Conservation (phyloP, 2,797 vertebrate genomes). For the Mergus octosetaceus region DNA sequence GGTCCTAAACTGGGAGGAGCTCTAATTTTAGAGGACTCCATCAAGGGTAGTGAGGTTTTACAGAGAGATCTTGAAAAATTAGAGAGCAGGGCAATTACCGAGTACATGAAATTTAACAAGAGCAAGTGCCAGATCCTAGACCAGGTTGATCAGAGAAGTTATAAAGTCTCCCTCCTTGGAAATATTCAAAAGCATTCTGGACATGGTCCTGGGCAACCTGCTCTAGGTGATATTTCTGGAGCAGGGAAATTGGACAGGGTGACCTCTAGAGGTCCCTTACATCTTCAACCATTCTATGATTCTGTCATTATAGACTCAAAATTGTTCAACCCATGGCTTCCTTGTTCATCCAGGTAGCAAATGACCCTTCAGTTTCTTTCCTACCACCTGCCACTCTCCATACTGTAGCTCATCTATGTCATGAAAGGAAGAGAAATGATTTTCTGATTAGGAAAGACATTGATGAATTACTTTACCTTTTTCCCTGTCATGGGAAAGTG, state of each 20-base stretch:
- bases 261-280: background rate
- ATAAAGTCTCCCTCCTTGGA: background rate
- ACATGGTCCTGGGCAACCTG: background rate
- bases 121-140: too few species aligned
- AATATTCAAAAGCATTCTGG: background rate
- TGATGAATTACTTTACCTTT: background rate
- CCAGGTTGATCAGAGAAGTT: too few species aligned
- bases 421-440: background rate
- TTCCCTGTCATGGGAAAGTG: background rate
- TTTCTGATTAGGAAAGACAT: background rate
- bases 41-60: too few species aligned
- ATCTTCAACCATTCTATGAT: background rate
- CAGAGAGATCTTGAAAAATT: too few species aligned
- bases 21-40: too few species aligned
- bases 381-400: background rate
- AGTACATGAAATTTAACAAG: too few species aligned
- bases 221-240: background rate
- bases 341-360: background rate
- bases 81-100: too few species aligned
- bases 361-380: background rate
- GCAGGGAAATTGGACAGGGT: background rate
- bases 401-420: background rate
- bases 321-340: background rate
- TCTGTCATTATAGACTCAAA: background rate
- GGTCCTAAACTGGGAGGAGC: too few species aligned